Base-by-base conservation (phyloP, 2,888 invertebrate genomes). In the Pristionchus fissidentatus region DNA sequence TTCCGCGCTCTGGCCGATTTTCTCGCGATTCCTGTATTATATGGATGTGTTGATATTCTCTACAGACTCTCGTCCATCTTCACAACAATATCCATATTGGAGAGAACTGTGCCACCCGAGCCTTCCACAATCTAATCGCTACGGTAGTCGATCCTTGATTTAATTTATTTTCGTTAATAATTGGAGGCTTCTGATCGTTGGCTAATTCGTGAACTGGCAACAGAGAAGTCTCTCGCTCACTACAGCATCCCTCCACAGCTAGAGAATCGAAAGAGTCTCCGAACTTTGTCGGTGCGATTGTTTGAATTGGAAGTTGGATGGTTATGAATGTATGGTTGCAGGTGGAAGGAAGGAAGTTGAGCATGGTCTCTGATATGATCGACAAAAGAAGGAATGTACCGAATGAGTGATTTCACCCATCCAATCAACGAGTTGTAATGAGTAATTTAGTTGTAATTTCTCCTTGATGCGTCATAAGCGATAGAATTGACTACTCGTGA, bases 331-430 rank as follows among this genome's bases (percentile, higher is more conserved):
- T n/a, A n/a, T n/a, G n/a, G n/a, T 66, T 75, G 1, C 5, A 60
- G 57, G 88, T 88, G 35, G 88, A 88, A 80, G 88, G 88, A 7
- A 84, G 88, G 35, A 88, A 88, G 80, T 84, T 88, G 83, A 87
- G 87, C 26, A 86, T 87, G 85, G 62, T 87, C 22, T 83, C 86
- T 29, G 87, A 87, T 32, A 83, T 85, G 84, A 46, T 77, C 5
- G 79, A 79, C 32, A 79, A 57, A 79, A 38, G 57, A 79, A 79
- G 49, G 49, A 32, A 46, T 38, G 8, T 70, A 41, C 15, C 22
- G 29, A 60, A 60, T 29, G 60, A 60, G 60, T 60, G 32, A 29
- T n/a, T n/a, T n/a, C n/a, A n/a, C n/a, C n/a, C n/a, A n/a, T n/a
- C n/a, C n/a, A n/a, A n/a, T n/a, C n/a, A n/a, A n/a, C n/a, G n/a